Percentiles rank a stretch among this genome's conserved stretches.
Evolutionary conservation across 2,888 invertebrate genomes (phyloP).

Genomic region (Steinernema carpocapsae): DNA sequence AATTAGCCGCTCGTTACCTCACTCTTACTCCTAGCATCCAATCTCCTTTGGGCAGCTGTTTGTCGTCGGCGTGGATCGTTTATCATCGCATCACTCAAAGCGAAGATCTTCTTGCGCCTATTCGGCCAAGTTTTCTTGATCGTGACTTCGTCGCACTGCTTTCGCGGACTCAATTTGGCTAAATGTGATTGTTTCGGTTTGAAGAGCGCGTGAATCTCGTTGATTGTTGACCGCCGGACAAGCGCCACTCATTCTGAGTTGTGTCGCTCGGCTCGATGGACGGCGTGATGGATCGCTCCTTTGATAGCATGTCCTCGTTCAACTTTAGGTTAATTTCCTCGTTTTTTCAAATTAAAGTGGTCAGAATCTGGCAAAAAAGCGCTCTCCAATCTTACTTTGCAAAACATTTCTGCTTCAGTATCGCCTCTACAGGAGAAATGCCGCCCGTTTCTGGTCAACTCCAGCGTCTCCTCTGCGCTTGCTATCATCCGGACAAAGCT

Average conservation of each 20-base stretch:
- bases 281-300: conserved; percentile 23
- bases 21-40: background rate
- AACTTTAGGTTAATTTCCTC: conserved; percentile 4
- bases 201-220: background rate
- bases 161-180: conserved; percentile 6
- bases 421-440: conserved; percentile 14
- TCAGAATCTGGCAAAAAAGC: background rate
- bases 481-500: conserved; percentile 4
- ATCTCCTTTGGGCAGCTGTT: conserved; percentile 6
- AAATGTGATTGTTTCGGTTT: conserved; percentile 16
- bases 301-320: conserved; percentile 29
- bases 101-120: background rate
- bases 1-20: too few relatives aligned
- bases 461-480: conserved; percentile 2
- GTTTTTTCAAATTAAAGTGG: too few relatives aligned
- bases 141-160: background rate
- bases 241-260: too few relatives aligned
- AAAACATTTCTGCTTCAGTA: background rate
- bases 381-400: background rate
- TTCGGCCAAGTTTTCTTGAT: background rate
- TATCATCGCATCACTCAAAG: background rate
- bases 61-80: background rate
- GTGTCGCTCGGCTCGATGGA: background rate
- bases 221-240: background rate
- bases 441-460: conserved; percentile 7